Percentiles rank a stretch among this genome's conserved stretches.
These are phyloP conservation scores for Miichthys miiuy DNA, from an alignment of 2,797 vertebrate genomes.

Conservation along the genomic window DNA sequence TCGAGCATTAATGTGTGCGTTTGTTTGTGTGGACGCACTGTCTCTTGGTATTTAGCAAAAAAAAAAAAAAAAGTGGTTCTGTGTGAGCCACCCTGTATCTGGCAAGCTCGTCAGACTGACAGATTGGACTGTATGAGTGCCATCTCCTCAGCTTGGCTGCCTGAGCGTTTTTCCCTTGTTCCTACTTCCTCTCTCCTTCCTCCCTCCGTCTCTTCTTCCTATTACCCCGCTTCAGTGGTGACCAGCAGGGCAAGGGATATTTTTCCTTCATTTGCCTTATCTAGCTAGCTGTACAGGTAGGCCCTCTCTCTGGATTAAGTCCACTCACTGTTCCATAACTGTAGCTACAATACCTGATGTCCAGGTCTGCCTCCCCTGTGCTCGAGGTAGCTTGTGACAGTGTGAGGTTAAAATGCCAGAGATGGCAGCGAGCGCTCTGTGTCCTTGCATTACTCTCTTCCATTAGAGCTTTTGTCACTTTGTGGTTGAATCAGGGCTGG, in stretches of 20 bases:
- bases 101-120: conserved; percentile 82
- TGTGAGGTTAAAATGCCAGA: conserved; percentile 53
- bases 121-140: conserved; percentile 81
- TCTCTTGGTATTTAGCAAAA: conserved; percentile 77
- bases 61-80: conserved; percentile 58
- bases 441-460: conserved; percentile 50
- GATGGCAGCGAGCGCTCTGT: conserved; percentile 32
- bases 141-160: conserved; percentile 78
- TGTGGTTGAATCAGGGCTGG: conserved; percentile 12
- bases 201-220: conserved; percentile 55
- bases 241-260: conserved; percentile 58
- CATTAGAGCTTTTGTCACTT: conserved; percentile 48
- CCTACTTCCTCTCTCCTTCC: conserved; percentile 50
- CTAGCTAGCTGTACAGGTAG: conserved; percentile 42
- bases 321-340: conserved; percentile 68
- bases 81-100: conserved; percentile 75
- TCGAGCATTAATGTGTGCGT: conserved; percentile 51
- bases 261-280: conserved; percentile 62
- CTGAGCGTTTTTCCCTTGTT: conserved; percentile 60
- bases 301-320: conserved; percentile 54
- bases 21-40: conserved; percentile 57
- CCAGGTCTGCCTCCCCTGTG: conserved; percentile 37
- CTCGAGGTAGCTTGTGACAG: conserved; percentile 37
- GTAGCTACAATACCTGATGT: conserved; percentile 50
- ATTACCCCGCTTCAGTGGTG: conserved; percentile 64